These are phyloP conservation scores for Leuciscus waleckii DNA, from an alignment of 2,797 vertebrate genomes.

Conservation along the genomic window DNA sequence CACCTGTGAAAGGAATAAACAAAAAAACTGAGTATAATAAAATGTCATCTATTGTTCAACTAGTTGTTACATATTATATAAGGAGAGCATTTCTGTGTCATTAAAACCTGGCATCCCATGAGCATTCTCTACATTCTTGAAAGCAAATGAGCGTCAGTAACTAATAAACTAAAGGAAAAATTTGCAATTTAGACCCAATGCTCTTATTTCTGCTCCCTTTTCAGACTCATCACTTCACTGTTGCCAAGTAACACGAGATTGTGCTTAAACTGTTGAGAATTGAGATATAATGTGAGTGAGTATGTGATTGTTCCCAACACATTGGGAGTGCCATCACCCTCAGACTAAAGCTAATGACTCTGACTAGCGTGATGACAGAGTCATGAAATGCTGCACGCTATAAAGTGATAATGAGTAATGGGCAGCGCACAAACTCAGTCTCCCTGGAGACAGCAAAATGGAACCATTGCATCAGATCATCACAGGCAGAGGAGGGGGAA, in stretches of 20 bases:
- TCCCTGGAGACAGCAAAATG: conserved; percentile 57
- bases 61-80: neutral
- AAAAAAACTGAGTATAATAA: neutral
- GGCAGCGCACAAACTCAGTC: conserved; percentile 28
- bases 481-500: neutral
- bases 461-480: conserved; percentile 62
- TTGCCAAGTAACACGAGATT: conserved; percentile 53
- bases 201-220: neutral
- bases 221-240: conserved; percentile 3
- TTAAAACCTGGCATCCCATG: neutral
- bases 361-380: conserved; percentile 38
- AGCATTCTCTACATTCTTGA: neutral
- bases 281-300: neutral
- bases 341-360: conserved; percentile 39
- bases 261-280: neutral
- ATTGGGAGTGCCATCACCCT: neutral
- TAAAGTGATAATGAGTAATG: conserved; percentile 50
- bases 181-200: neutral
- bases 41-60: neutral
- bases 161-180: neutral
- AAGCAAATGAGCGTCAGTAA: neutral
- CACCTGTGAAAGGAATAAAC: conserved; percentile 77
- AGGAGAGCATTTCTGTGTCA: neutral
- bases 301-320: neutral
- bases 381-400: conserved; percentile 37